Evolutionary conservation across 1,140 invertebrate genomes (phyloP).

Genomic region (Pachypeltis micranthus): DNA sequence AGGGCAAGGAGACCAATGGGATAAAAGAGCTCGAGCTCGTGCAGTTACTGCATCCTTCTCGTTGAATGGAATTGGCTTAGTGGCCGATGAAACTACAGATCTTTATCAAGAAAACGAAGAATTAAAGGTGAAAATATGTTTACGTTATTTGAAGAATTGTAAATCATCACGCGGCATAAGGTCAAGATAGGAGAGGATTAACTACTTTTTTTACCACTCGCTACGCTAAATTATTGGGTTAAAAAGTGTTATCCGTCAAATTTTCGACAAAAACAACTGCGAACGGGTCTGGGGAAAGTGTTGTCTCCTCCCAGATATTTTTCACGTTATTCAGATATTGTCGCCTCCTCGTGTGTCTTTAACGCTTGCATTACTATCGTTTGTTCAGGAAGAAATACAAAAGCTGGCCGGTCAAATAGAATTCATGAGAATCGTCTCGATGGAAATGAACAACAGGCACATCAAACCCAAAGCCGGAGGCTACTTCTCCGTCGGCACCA

Average conservation of each 20-base stretch:
- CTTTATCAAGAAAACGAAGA: slow-evolving; percentile 82
- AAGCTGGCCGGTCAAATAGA: slow-evolving; percentile 82
- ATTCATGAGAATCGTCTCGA: slow-evolving; percentile 84
- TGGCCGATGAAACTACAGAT: slow-evolving; percentile 68
- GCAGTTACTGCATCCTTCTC: slow-evolving; percentile 75
- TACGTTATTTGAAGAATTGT: no score
- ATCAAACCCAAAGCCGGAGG: slow-evolving; percentile 67
- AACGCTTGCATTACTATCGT: not conserved
- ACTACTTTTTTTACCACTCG: no score
- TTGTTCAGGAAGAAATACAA: slow-evolving; percentile 68
- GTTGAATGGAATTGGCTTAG: slow-evolving; percentile 66
- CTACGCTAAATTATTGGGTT: no score
- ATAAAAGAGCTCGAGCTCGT: slow-evolving; percentile 60
- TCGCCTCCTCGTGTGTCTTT: no score
- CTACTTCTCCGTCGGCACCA: slow-evolving; percentile 44
- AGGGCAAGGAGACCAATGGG: slow-evolving; percentile 76
- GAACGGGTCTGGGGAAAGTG: no score
- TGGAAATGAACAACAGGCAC: slow-evolving; percentile 83
- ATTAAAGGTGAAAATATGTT: slow-evolving; percentile 56
- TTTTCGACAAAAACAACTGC: no score
- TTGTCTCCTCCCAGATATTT: no score
- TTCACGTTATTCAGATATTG: no score
- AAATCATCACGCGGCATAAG: no score
- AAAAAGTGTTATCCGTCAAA: no score
- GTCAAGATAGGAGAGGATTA: no score